These are phyloP conservation scores for human (Homo sapiens) DNA, from an alignment of 2,113 vertebrate genomes.

Conservation along the genomic window GRCh38 chr16:73989501-73990000, in stretches of 20 bases:
- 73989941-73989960: not conserved
- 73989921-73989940: not conserved
- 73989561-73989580: not conserved
- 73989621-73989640: slow-evolving; percentile 17
- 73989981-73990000: not conserved
- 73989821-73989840: not conserved
- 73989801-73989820: not conserved
- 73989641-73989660: not conserved
- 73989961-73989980: not conserved
- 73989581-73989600: not conserved
- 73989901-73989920: not conserved
- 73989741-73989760: not conserved
- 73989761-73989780: not conserved
- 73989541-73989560: too few relatives aligned
- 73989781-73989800: not conserved
- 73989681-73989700: not conserved
- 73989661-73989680: not conserved
- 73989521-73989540: too few relatives aligned
- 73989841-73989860: not conserved
- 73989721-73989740: not conserved
- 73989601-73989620: not conserved
- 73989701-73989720: not conserved
- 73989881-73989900: not conserved
- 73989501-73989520: too few relatives aligned
- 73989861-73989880: not conserved